Conservation (phyloP, 2,113 vertebrate species). For the Ariopsis seemanni region DNA sequence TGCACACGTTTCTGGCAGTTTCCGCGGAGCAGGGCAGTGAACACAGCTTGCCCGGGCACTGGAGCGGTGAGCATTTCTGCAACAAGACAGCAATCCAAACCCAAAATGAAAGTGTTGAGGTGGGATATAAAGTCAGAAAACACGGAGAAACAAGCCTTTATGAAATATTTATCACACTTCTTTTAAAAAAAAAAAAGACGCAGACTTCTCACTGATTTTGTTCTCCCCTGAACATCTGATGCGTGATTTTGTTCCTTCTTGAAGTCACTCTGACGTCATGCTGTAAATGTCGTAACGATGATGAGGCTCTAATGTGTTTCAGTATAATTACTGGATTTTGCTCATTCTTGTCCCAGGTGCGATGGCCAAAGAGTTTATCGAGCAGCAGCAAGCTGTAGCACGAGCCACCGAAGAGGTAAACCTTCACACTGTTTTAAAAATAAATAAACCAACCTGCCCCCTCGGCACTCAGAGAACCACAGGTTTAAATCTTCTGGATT, state of each 20-base stretch:
- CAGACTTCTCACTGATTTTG: background rate
- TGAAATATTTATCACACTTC: background rate
- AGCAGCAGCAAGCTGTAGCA: slow-evolving; percentile 40
- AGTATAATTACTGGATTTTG: background rate
- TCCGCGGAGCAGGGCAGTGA: slow-evolving; percentile 76
- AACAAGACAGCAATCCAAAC: background rate
- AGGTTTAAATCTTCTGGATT: too few species aligned
- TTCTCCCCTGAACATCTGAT: background rate
- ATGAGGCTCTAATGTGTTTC: background rate
- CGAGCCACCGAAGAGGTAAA: slow-evolving; percentile 31
- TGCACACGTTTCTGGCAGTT: slow-evolving; percentile 91
- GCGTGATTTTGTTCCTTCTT: background rate
- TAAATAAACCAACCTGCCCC: background rate
- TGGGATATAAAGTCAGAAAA: background rate
- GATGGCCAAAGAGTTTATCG: slow-evolving; percentile 45
- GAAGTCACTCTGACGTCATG: background rate
- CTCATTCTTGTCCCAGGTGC: slow-evolving; percentile 25
- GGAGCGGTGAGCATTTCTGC: slow-evolving; percentile 57
- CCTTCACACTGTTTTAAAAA: too few species aligned
- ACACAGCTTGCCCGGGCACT: slow-evolving; percentile 58
- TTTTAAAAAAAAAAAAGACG: background rate
- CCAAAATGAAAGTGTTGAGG: background rate
- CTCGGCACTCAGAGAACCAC: too few species aligned
- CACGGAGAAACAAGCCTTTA: too few species aligned
- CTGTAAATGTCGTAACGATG: background rate